Conservation (phyloP, 2,797 vertebrate genomes). For the Columba guinea region DNA sequence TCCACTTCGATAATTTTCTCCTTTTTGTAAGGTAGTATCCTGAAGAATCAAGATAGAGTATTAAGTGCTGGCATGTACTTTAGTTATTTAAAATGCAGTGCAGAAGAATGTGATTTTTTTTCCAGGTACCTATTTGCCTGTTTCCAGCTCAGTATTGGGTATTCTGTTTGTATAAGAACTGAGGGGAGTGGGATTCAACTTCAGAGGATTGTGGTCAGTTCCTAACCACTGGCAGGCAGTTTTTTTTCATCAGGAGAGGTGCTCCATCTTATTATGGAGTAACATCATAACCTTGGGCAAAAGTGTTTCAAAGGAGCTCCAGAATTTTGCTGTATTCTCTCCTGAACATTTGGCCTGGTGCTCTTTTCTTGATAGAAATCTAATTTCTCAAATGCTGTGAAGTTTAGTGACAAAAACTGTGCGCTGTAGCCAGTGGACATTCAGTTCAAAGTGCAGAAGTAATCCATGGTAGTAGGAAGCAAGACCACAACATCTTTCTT, state of each 20-base stretch:
- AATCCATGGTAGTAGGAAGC: neutral
- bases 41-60: neutral
- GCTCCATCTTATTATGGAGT: neutral
- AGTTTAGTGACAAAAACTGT: neutral
- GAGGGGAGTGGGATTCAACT: neutral
- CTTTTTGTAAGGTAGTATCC: neutral
- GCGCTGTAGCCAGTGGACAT: neutral
- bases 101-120: neutral
- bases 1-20: neutral
- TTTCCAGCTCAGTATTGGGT: neutral
- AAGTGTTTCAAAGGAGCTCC: neutral
- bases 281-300: neutral
- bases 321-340: neutral
- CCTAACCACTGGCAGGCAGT: neutral
- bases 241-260: neutral
- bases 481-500: neutral
- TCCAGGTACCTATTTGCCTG: neutral
- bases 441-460: neutral
- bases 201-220: neutral
- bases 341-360: accelerated
- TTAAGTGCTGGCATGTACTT: neutral
- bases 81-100: neutral
- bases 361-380: neutral
- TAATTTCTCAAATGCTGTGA: neutral
- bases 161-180: neutral